Conservation (phyloP, 2,113 vertebrate genomes). For the Antennarius striatus region DNA sequence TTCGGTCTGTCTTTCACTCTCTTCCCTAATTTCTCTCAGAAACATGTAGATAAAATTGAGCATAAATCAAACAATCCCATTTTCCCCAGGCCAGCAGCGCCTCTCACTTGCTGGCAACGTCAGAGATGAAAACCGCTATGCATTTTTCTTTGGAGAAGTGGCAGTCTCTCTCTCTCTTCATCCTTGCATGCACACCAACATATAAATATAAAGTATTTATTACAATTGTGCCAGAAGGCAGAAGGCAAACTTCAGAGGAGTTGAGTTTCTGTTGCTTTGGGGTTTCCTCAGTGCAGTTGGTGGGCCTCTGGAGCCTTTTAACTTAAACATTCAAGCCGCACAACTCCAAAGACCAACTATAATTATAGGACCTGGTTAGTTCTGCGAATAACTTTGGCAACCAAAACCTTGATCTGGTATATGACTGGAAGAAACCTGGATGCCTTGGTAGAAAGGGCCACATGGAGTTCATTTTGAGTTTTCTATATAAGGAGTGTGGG, state of each 20-base stretch:
- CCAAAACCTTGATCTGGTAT: slow-evolving; percentile 58
- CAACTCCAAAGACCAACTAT: slow-evolving; percentile 52
- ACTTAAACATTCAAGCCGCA: slow-evolving; percentile 41
- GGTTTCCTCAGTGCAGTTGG: slow-evolving; percentile 48
- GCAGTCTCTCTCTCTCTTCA: slow-evolving; percentile 1
- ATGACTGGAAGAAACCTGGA: slow-evolving; percentile 27
- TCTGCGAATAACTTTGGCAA: slow-evolving; percentile 48
- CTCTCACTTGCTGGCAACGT: slow-evolving; percentile 29
- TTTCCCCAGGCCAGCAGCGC: neutral
- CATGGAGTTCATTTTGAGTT: slow-evolving; percentile 44
- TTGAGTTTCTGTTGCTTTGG: slow-evolving; percentile 40
- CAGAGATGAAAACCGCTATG: slow-evolving; percentile 26
- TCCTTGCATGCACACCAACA: slow-evolving; percentile 23
- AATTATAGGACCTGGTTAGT: slow-evolving; percentile 65
- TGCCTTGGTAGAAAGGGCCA: slow-evolving; percentile 61
- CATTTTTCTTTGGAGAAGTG: neutral
- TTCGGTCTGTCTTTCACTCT: neutral
- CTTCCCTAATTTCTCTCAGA: slow-evolving; percentile 10
- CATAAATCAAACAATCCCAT: slow-evolving; percentile 35
- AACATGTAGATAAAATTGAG: slow-evolving; percentile 8
- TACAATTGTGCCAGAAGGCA: slow-evolving; percentile 32
- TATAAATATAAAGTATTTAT: slow-evolving; percentile 21
- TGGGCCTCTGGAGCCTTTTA: slow-evolving; percentile 45
- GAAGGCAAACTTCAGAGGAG: slow-evolving; percentile 49
- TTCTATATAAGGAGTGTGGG: slow-evolving; percentile 12